Evolutionary conservation across 2,797 vertebrate species (phyloP), one percentile per base, ranked within the genome.

Genomic region (Todus mexicanus): DNA sequence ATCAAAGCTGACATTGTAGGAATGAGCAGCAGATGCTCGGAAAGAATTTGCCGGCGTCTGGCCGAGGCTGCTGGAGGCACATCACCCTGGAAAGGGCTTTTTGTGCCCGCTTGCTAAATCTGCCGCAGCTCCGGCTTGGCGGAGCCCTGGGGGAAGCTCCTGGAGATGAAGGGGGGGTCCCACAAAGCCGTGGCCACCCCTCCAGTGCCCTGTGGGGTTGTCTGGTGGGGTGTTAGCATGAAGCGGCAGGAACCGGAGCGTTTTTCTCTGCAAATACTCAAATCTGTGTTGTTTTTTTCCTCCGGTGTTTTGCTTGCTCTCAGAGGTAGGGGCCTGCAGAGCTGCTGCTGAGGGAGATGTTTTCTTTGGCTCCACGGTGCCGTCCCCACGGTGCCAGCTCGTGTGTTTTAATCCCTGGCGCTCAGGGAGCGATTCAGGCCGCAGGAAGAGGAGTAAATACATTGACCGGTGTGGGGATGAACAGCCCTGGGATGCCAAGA

Each of bases 21-120:
- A 99, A 99, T 96, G 98, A 98, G 98, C 98, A 98, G 98, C 98
- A 99, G 98, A 99, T 99, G 98, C 98, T 98, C 64, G 96, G 92
- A 97, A 98, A 98, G 93, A 95, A 96, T 97, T 99, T 98, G 97
- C 97, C 98, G 97, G 97, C 98, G 97, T 98, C 97, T 98, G 98
- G 92, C 82, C 0, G 59, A 63, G 75, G 54, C 74, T 93, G 89
- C 96, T 90, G 95, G 95, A 97, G 97, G 94, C 96, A 69, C 94
- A 93, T 94, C 68, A 42, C 78, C 94, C 92, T 93, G 95, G 90
- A 91, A 97, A 95, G 89, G 93, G 86, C 85, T 94, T 92, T 97
- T 96, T 97, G 94, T 96, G 93, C 93, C 92, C 87, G 15, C 23
- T 94, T 66, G 25, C 86, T 89, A 83, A 89, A 95, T 96, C 84